Evolutionary conservation across 2,797 vertebrate genomes (phyloP).

Genomic region (Crenichthys baileyi): DNA sequence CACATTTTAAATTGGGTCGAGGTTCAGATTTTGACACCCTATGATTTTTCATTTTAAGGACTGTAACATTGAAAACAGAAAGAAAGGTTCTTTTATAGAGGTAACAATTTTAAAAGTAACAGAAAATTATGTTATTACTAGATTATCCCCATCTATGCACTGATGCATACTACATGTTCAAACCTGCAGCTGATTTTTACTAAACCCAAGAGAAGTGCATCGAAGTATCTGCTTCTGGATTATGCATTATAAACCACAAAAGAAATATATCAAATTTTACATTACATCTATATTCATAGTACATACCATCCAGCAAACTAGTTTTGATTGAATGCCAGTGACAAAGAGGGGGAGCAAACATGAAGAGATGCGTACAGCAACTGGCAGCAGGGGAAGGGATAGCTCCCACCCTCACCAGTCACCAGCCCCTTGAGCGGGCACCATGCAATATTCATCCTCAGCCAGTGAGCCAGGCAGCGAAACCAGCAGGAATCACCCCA

Average conservation of each 20-base stretch:
- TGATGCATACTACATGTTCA: background rate
- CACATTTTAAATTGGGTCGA: too few relatives aligned
- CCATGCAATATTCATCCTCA: constrained; percentile 83
- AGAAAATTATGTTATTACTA: background rate
- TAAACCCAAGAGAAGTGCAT: background rate
- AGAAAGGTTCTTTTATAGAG: background rate
- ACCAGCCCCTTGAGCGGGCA: constrained; percentile 70
- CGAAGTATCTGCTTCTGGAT: background rate
- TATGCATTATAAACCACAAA: background rate
- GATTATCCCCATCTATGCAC: background rate
- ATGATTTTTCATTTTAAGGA: background rate
- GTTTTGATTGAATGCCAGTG: constrained; percentile 25
- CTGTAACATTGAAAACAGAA: background rate
- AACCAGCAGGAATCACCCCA: constrained; percentile 70
- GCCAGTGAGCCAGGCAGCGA: constrained; percentile 62
- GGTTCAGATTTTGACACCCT: too few relatives aligned
- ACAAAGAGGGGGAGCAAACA: constrained; percentile 39
- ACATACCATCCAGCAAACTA: constrained; percentile 11
- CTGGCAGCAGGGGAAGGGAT: constrained; percentile 45
- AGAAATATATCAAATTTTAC: background rate
- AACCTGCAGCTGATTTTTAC: background rate
- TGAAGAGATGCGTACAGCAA: constrained; percentile 44
- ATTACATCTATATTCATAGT: background rate
- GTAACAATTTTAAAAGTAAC: background rate
- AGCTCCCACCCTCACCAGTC: constrained; percentile 71